Base-by-base conservation (phyloP, 2,888 invertebrate genomes). In the Sicus ferrugineus region DNA sequence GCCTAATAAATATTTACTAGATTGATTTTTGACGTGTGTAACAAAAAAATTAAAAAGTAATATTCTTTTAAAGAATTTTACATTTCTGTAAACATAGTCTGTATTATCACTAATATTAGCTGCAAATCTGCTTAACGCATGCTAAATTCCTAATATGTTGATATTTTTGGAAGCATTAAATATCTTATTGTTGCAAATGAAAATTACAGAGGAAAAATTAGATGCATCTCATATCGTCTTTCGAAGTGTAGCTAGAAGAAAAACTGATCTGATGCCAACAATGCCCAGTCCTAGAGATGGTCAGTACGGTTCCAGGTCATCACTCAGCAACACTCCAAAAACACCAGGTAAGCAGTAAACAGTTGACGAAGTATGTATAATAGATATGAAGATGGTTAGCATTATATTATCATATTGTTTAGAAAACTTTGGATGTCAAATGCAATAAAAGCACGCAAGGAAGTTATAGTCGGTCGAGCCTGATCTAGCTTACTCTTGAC, bases 211-310 rank as follows among this genome's bases (percentile, higher is more conserved):
- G 78, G 84, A 85, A 80, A 79, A 76, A 80, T 80, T 81, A 78
- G 86, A 85, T 79, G 80, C 83, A 79, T 79, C 84, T 81, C 88
- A 89, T 70, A 88, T 89, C 78, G 88, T 90, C 85, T 93, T 92
- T 89, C 90, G 90, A 76, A 92, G 93, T 75, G 92, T 93, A 81
- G 93, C 93, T 80, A 90, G 94, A 79, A 90, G 94, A 80, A 92
- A 93, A 87, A 95, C 95, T 74, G 95, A 96, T 89, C 89, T 96
- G 84, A 93, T 94, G 88, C 96, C 96, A 75, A 95, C 95, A 78
- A 89, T 93, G 86, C 94, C 95, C 78, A 91, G 89, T 77, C 89
- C 91, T 73, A 87, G 91, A 79, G 92, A 91, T 80, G 85, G 86
- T 78, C 85, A 86, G 74, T 87, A 84, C 77, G 85, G 84, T 80